Base-by-base conservation (phyloP, 2,113 vertebrate species). In the Polypterus bichir region DNA sequence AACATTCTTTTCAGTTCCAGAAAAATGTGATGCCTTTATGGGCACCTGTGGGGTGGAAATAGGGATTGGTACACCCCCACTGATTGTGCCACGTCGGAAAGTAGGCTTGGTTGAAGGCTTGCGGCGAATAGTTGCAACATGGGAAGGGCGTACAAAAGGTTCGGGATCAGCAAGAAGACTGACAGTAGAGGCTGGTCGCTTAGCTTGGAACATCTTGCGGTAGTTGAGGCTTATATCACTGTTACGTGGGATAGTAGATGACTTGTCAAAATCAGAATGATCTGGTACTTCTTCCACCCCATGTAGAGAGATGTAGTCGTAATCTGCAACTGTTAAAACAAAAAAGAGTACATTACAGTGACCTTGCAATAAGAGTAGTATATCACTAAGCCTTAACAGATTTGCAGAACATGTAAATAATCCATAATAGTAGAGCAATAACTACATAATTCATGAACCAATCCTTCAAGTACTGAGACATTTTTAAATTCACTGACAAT, bases 211-310 rank as follows among this genome's bases (percentile, higher is more conserved):
- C 9, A 89, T 83, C 68, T 81, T 81, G 54, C 81, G 70, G 74
- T 80, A 89, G 71, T 88, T 84, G 59, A 80, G 68, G 53, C 80
- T 70, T 48, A 90, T 78, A 67, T 89, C 87, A 0, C 86, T 89
- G 77, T 89, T 88, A 57, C 87, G 76, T 0, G 88, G 88, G 62
- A 90, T 83, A 4, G 88, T 90, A 3, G 83, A 88, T 6, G 87
- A 90, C 64, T 80, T 84, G 78, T 90, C 88, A 3, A 88, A 86
- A 66, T 88, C 85, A 0, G 81, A 73, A 46, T 83, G 84, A 66
- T 71, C 71, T 62, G 59, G 65, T 48, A 67, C 68, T 7, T 81
- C 77, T 53, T 75, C 76, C 49, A 68, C 71, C 3, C 86, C 76
- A 47, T 84, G 84, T 44, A 89, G 62, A 6, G 85, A 86, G 67